Evolutionary conservation across 1,140 invertebrate species (phyloP), one percentile per base, ranked within the genome.

Genomic region (Plodia interpunctella): DNA sequence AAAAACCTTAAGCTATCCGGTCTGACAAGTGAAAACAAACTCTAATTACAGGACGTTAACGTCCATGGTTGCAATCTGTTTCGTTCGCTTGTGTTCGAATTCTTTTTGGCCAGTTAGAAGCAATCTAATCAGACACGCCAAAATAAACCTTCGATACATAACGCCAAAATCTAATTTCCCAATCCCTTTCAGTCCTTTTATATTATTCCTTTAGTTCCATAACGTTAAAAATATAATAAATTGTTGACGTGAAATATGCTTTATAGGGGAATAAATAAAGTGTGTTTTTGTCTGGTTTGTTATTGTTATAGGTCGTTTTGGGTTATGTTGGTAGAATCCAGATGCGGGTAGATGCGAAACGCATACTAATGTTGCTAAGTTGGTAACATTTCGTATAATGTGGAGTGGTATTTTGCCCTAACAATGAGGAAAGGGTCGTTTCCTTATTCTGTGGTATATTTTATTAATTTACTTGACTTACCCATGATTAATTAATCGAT

Each of bases 301-400:
- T 44, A 44, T 44, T 44, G 38, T 15, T 44, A 44, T 44, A 44
- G 38, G 38, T 44, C 38, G 13, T 44, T 44, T 15, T 6, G 38
- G 38, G 38, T 44, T 15, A 44, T 15, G 38, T 5, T 10, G n/a
- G 38, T 35, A 11, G 38, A 15, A 44, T 44, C 38, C 38, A 44
- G 38, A 44, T 44, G 38, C 15, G 38, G 38, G 38, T 44, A 44
- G 38, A 44, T 44, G 38, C 13, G 38, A 44, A 44, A 44, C 38
- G 38, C 38, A 44, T 44, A 44, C 38, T 44, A 44, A 44, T 44
- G 38, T 3, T 3, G 38, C 13, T 15, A 44, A 44, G 38, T 44
- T 44, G 38, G 38, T 10, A 44, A 44, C 38, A 44, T 44, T 44
- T 13, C 13, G 38, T 44, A 15, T 44, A 44, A 44, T 44, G 38